These are phyloP conservation scores for Hydraecia micacea DNA, from an alignment of 2,888 invertebrate genomes.

Conservation along the genomic window DNA sequence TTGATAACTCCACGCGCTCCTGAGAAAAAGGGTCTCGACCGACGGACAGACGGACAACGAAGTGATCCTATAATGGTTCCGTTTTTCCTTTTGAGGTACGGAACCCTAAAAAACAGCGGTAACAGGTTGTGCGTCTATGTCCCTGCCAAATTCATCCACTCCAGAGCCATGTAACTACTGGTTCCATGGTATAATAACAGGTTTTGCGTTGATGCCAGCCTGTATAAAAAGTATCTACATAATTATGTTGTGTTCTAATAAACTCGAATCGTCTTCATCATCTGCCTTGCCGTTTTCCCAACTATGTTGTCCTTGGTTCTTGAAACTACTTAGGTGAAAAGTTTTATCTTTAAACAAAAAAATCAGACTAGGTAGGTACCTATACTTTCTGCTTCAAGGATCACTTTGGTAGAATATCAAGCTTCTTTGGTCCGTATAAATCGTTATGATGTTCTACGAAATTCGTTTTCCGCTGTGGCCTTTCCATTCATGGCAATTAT, in stretches of 20 bases:
- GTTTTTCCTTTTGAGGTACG: too few relatives aligned
- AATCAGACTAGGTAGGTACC: neutral
- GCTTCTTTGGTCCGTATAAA: neutral
- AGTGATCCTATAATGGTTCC: too few relatives aligned
- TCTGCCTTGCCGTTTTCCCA: neutral
- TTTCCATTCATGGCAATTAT: conserved; percentile 3
- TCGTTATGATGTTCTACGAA: neutral
- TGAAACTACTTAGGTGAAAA: neutral
- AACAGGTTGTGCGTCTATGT: too few relatives aligned
- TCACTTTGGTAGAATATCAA: neutral
- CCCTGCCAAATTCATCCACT: too few relatives aligned
- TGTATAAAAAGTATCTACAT: too few relatives aligned
- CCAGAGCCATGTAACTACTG: too few relatives aligned
- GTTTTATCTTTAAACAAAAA: neutral
- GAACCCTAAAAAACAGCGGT: too few relatives aligned
- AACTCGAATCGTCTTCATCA: neutral
- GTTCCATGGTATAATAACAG: too few relatives aligned
- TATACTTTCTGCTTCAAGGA: neutral
- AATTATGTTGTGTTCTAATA: neutral
- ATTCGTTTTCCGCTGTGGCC: neutral
- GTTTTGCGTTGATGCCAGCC: too few relatives aligned
- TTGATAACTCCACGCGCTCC: too few relatives aligned
- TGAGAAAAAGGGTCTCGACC: too few relatives aligned
- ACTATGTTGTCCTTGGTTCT: neutral
- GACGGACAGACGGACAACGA: too few relatives aligned